Evolutionary conservation across 2,113 vertebrate genomes (phyloP).

Genomic region (Tautogolabrus adspersus): DNA sequence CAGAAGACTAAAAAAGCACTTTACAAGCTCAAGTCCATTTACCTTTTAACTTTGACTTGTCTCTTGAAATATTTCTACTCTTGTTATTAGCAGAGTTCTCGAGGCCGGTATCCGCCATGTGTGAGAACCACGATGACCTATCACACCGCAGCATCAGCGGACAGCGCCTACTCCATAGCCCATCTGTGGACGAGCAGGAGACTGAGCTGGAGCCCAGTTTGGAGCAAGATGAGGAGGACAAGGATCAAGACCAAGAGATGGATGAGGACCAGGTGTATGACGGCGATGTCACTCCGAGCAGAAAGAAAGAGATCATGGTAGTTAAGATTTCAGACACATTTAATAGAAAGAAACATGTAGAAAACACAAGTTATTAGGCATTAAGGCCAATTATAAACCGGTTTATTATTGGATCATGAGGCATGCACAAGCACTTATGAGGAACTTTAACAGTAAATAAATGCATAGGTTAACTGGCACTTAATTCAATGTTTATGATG

Average conservation of each 20-base stretch:
- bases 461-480: no score
- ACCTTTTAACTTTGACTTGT: neutral
- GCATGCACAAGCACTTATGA: neutral
- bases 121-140: conserved; percentile 89
- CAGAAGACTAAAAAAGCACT: no score
- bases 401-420: no score
- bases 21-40: no score
- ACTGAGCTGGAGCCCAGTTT: conserved; percentile 78
- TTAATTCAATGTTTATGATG: no score
- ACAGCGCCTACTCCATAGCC: conserved; percentile 67
- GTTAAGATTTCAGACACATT: neutral
- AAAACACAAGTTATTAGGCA: neutral
- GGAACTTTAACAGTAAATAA: no score
- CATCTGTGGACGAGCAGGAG: conserved; percentile 80
- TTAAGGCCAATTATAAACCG: neutral
- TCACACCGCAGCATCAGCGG: conserved; percentile 79
- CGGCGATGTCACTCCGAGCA: conserved; percentile 87
- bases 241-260: conserved; percentile 80
- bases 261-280: conserved; percentile 44
- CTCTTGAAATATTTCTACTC: neutral
- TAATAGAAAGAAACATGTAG: neutral
- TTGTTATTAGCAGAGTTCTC: conserved; percentile 89
- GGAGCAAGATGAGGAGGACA: conserved; percentile 81
- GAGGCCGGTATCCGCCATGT: conserved; percentile 89
- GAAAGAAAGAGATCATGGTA: conserved; percentile 96